These are phyloP conservation scores for Mesitornis unicolor DNA, from an alignment of 2,113 vertebrate genomes.

Conservation along the genomic window DNA sequence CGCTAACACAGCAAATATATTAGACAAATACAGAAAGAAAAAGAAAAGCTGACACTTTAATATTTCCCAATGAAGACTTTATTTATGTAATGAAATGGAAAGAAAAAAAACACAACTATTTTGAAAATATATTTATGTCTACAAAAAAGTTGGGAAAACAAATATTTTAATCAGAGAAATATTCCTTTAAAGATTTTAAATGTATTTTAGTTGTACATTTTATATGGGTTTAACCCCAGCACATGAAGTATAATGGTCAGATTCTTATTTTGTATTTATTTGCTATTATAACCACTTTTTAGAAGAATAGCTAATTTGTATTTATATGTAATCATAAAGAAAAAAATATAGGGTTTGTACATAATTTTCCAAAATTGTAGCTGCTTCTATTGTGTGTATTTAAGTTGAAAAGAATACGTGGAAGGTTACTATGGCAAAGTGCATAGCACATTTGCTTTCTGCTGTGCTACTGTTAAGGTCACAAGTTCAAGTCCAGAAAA, in stretches of 20 bases:
- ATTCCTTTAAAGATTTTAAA: constrained; percentile 96
- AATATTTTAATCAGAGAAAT: constrained; percentile 99
- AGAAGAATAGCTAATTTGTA: constrained; percentile 99
- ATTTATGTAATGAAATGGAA: constrained; percentile 95
- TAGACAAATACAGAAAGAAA: constrained; percentile 58
- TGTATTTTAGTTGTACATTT: constrained; percentile 99
- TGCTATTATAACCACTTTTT: constrained; percentile 99
- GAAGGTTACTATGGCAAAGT: constrained; percentile 82
- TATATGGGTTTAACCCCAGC: constrained; percentile 97
- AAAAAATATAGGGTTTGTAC: constrained; percentile 87
- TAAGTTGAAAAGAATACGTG: constrained; percentile 81
- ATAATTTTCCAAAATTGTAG: constrained; percentile 82
- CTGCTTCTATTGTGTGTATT: constrained; percentile 82
- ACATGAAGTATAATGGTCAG: constrained; percentile 99
- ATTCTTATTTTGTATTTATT: constrained; percentile 99
- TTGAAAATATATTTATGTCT: constrained; percentile 99
- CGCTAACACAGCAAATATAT: constrained; percentile 81
- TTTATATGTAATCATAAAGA: constrained; percentile 96
- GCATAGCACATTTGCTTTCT: constrained; percentile 81
- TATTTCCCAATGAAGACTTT: constrained; percentile 97
- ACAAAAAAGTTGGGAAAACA: constrained; percentile 93
- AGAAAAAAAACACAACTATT: constrained; percentile 89
- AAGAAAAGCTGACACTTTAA: constrained; percentile 85
- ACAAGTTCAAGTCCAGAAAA: constrained; percentile 82
- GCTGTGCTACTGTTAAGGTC: constrained; percentile 84